phyloP scores from a whole-genome alignment of 2,888 invertebrate species.

The Pyrgus malvae region DNA sequence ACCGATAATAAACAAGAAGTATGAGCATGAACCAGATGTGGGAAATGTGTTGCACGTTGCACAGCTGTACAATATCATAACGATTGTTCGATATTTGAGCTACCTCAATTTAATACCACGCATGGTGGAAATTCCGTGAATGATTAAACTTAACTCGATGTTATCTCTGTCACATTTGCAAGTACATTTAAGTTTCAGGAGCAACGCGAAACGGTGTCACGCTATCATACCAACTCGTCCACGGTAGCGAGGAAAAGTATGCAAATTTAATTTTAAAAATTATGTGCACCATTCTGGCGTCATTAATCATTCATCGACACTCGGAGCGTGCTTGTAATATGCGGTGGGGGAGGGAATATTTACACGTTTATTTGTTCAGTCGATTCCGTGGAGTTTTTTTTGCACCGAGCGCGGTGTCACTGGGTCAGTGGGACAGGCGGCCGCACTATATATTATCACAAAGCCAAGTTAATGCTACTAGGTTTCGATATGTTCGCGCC shows the following conservation, averaged over 20 bases:
- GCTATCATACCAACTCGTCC: neutral
- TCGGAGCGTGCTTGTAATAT: conserved; percentile 15
- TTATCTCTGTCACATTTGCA: no score
- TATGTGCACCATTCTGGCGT: conserved; percentile 1
- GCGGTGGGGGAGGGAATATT: conserved; percentile 26
- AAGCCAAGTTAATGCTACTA: conserved; percentile 47
- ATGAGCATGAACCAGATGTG: conserved; percentile 9
- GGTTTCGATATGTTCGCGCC: conserved; percentile 13
- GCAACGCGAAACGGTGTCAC: neutral
- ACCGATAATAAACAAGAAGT: conserved; percentile 13
- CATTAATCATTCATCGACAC: conserved; percentile 32
- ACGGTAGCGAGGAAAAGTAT: neutral
- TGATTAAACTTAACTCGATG: no score
- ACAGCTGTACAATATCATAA: neutral
- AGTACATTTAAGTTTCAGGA: neutral
- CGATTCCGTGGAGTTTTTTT: conserved; percentile 48
- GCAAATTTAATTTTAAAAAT: neutral
- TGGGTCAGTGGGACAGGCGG: conserved; percentile 66
- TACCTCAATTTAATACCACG: neutral
- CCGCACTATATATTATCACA: conserved; percentile 51
- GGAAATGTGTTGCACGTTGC: conserved; percentile 9
- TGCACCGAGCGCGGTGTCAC: conserved; percentile 58
- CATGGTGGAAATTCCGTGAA: no score
- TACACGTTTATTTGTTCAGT: conserved; percentile 61
- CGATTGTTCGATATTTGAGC: neutral